Evolutionary conservation across 2,113 vertebrate genomes (phyloP).

Genomic region (Trichechus manatus): DNA sequence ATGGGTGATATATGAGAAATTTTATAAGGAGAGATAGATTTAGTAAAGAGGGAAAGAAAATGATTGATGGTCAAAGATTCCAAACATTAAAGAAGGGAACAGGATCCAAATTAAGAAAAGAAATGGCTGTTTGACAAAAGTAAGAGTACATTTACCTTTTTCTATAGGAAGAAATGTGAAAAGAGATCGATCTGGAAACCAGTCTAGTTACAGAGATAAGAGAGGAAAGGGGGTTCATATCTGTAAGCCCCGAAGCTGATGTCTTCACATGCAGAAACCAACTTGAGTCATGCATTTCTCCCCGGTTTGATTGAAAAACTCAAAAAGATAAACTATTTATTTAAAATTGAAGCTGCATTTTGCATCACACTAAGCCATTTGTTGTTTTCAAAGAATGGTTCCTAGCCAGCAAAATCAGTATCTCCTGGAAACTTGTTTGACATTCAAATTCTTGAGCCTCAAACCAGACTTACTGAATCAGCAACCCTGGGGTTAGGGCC

Average conservation of each 20-base stretch:
- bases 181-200: background rate
- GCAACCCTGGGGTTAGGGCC: accelerated
- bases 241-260: background rate
- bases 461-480: background rate
- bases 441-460: background rate
- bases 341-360: background rate
- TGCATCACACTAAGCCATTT: background rate
- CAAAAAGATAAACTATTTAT: background rate
- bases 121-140: background rate
- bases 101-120: background rate
- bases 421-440: background rate
- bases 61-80: background rate
- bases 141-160: background rate
- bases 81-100: background rate
- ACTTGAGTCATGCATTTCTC: background rate
- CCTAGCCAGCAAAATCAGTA: background rate
- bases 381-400: background rate
- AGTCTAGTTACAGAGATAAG: background rate
- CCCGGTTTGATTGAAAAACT: background rate
- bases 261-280: background rate
- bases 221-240: too few species aligned
- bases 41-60: background rate
- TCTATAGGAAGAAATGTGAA: background rate
- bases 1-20: background rate
- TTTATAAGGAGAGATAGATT: background rate